A percentile compares a stretch with the other conserved stretches of the same genome.
phyloP scores from a whole-genome alignment of 2,797 vertebrate species.

The Capromys pilorides region DNA sequence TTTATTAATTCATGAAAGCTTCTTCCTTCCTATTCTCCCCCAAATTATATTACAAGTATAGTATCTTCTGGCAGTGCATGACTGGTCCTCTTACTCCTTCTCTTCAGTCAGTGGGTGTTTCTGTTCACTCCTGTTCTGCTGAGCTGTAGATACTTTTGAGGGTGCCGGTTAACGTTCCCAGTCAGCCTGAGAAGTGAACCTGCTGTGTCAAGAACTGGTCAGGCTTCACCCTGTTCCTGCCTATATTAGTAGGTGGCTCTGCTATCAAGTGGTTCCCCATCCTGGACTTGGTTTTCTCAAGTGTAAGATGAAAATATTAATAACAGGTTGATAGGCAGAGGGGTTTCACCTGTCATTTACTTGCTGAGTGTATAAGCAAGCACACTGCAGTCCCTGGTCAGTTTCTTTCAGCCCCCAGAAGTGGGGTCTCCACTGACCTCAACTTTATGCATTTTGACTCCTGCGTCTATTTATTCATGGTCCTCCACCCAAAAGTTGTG shows the following conservation, averaged over 20 bases:
- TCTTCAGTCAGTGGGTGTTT: neutral
- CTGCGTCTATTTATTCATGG: too few relatives aligned
- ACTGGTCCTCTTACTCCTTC: neutral
- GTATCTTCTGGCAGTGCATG: neutral
- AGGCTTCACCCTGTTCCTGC: too few relatives aligned
- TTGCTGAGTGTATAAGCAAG: too few relatives aligned
- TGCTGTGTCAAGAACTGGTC: neutral
- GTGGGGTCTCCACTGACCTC: too few relatives aligned
- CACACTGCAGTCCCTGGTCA: too few relatives aligned
- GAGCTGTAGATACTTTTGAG: neutral
- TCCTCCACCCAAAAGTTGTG: too few relatives aligned
- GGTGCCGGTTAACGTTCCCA: neutral
- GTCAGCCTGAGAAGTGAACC: neutral
- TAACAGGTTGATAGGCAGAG: too few relatives aligned
- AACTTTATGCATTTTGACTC: too few relatives aligned
- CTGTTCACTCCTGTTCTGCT: neutral
- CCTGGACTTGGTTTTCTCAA: neutral
- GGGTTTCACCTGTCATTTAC: too few relatives aligned
- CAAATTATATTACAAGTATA: neutral
- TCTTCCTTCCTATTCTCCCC: neutral
- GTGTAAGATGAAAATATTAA: neutral
- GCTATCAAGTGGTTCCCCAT: neutral
- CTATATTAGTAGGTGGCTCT: neutral
- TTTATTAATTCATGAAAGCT: neutral
- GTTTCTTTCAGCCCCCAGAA: too few relatives aligned